Percentiles rank a stretch among this genome's conserved stretches.
Evolutionary conservation across 1,140 invertebrate genomes (phyloP).

Genomic region (Hyphantria cunea): DNA sequence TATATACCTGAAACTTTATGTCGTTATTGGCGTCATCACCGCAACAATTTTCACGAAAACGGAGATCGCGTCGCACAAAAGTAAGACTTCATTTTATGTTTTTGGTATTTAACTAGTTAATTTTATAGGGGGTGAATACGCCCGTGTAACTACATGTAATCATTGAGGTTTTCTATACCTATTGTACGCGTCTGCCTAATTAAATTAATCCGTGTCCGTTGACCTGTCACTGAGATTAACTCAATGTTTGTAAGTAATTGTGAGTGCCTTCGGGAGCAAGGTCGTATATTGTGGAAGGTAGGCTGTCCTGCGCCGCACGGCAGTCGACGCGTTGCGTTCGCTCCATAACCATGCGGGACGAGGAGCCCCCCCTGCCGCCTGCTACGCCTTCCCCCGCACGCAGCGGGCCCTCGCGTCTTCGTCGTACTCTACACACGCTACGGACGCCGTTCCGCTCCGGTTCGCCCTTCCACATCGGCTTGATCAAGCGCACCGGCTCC

Average conservation of each 20-base stretch:
- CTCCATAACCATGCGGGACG: constrained; percentile 57
- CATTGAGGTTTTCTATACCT: too few relatives aligned
- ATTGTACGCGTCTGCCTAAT: too few relatives aligned
- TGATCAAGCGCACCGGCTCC: constrained; percentile 67
- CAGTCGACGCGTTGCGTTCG: constrained; percentile 60
- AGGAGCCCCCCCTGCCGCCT: constrained; percentile 48
- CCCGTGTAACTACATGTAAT: too few relatives aligned
- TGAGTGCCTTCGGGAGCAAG: constrained; percentile 51
- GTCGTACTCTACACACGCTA: constrained; percentile 67
- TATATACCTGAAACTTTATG: too few relatives aligned
- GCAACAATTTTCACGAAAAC: too few relatives aligned
- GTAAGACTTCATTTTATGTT: too few relatives aligned
- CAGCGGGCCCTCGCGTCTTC: constrained; percentile 58
- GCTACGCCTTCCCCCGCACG: constrained; percentile 37
- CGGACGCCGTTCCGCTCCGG: constrained; percentile 73
- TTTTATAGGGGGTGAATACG: too few relatives aligned
- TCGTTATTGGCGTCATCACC: too few relatives aligned
- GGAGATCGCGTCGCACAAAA: too few relatives aligned
- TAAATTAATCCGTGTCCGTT: constrained; percentile 23
- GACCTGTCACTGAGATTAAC: too few relatives aligned
- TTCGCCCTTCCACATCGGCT: constrained; percentile 74
- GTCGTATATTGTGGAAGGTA: constrained; percentile 38
- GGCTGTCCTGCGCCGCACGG: constrained; percentile 38
- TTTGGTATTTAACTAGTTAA: too few relatives aligned
- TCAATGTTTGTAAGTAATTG: constrained; percentile 49